Base-by-base conservation (phyloP, 2,797 vertebrate species). In the Dicrostonyx torquatus region DNA sequence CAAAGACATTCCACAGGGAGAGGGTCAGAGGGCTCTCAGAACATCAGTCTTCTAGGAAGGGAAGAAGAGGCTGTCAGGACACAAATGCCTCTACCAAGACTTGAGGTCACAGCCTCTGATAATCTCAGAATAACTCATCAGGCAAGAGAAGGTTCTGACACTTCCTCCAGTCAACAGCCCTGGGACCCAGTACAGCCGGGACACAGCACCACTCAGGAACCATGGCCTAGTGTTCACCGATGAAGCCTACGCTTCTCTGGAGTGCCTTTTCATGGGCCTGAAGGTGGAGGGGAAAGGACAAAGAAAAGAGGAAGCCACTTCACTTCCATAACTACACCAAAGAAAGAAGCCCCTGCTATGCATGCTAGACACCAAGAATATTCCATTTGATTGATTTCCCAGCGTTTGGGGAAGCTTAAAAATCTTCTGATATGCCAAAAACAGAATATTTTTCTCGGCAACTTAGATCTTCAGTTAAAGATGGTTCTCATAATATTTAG, bases 1-100 rank as follows among this genome's bases (percentile, higher is more conserved):
- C 45, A 86, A 43, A 94, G 82, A 62, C 5, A 17, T 45, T 84
- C 55, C 48, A 87, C 29, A 78, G 15, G 34, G 55, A 68, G 45
- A 91, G 40, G 62, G 34, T 91, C 92, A 82, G 43, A 88, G 78
- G 75, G 55, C 40, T 91, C 72, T 20, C 5, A 70, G 87, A 96
- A 58, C 40, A 70, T 78, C 53, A 37, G 70, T 76, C 64, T 17
- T 77, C 8, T 89, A 48, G 12, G n/a, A 90, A 86, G 18, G 75
- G 53, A 84, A 90, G 40, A 86, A 72, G 64, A 75, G n/a, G 64
- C 20, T 10, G 34, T 48, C 5, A 18, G 72, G 45, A 68, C 43
- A 60, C 77, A 75, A 79, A 92, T 37, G 40, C 29, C 72, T 90
- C 40, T n/a, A 37, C 43, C 24, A 26, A 73, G 20, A 29, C 53